A percentile compares a stretch with the other conserved stretches of the same genome.
Evolutionary conservation across 2,888 invertebrate genomes (phyloP).

Genomic region (Nowickia ferox): DNA sequence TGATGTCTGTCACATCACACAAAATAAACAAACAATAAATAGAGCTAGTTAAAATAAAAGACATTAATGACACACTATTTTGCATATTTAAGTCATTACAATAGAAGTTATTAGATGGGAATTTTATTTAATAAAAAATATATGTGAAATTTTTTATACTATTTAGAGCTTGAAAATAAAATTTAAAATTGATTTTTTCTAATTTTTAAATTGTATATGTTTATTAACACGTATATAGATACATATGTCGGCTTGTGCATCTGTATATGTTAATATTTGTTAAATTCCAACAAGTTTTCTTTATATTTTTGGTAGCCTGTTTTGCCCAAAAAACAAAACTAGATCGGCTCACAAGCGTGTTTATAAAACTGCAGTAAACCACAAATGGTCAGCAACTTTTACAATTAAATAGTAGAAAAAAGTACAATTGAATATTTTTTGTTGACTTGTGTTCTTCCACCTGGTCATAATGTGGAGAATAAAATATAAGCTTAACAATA

Average conservation of each 20-base stretch:
- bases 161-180: not conserved
- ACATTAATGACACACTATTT: not conserved
- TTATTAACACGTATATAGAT: not conserved
- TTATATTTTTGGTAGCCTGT: too few relatives aligned
- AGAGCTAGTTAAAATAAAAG: not conserved
- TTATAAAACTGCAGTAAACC: not conserved
- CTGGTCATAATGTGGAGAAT: not conserved
- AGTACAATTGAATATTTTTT: slow-evolving; percentile 2
- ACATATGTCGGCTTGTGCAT: too few relatives aligned
- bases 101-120: slow-evolving; percentile 5
- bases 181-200: not conserved
- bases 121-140: not conserved
- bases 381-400: slow-evolving; percentile 14
- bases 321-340: too few relatives aligned
- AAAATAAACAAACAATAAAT: not conserved
- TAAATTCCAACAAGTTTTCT: too few relatives aligned
- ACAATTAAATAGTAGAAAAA: not conserved
- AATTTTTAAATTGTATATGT: not conserved
- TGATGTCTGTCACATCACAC: slow-evolving; percentile 33
- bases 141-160: not conserved
- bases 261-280: too few relatives aligned
- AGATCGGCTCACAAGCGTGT: too few relatives aligned
- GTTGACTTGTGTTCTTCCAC: not conserved
- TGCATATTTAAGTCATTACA: not conserved
- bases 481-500: not conserved